Evolutionary conservation across 2,888 invertebrate species (phyloP).

Genomic region (Pyrochroa serraticornis): DNA sequence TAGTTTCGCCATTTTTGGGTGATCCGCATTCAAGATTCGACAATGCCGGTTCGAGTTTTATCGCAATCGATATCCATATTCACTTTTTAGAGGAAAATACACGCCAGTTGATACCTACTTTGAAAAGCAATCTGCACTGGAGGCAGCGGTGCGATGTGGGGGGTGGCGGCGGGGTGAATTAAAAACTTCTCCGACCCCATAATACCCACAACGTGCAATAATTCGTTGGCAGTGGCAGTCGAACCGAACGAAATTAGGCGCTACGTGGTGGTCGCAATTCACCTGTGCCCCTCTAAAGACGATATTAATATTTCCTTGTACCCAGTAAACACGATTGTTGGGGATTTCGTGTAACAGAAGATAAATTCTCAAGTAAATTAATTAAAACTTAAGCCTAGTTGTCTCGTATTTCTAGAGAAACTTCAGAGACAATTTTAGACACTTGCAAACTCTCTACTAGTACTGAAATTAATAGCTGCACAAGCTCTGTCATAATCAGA

Average conservation of each 20-base stretch:
- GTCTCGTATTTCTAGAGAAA: slow-evolving; percentile 26
- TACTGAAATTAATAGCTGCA: slow-evolving; percentile 17
- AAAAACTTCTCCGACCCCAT: slow-evolving; percentile 3
- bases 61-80: slow-evolving; percentile 18
- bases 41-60: slow-evolving; percentile 14
- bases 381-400: slow-evolving; percentile 32
- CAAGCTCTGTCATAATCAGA: slow-evolving; percentile 21
- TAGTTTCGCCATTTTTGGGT: background rate
- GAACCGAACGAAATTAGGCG: slow-evolving; percentile 4
- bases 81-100: slow-evolving; percentile 11
- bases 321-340: slow-evolving; percentile 19
- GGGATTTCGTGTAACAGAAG: slow-evolving; percentile 16
- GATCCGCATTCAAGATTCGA: slow-evolving; percentile 13
- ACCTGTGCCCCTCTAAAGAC: slow-evolving; percentile 18
- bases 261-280: slow-evolving; percentile 5
- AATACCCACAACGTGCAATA: background rate
- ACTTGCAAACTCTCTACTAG: slow-evolving; percentile 21
- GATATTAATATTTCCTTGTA: slow-evolving; percentile 24
- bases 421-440: slow-evolving; percentile 26
- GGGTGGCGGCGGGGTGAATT: slow-evolving; percentile 6
- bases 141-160: slow-evolving; percentile 2
- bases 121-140: slow-evolving; percentile 12
- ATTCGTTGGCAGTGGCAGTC: slow-evolving; percentile 4
- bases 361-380: slow-evolving; percentile 29
- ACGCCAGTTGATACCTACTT: slow-evolving; percentile 9